Conservation (phyloP, 2,113 vertebrate species). For the Pachycephala philippinensis region DNA sequence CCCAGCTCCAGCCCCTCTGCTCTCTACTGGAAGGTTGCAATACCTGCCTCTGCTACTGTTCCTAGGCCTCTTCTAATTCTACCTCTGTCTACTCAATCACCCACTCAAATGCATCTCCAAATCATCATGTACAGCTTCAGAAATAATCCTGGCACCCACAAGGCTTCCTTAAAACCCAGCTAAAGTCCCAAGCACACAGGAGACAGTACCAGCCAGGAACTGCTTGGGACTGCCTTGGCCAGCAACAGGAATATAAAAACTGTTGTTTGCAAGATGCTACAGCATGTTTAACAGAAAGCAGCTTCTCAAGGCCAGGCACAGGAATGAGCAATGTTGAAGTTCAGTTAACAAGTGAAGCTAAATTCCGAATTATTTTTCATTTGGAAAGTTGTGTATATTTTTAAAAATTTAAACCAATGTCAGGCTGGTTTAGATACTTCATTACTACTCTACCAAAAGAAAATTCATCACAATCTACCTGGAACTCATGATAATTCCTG, state of each 20-base stretch:
- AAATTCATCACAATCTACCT: background rate
- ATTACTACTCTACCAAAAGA: background rate
- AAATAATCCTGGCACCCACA: background rate
- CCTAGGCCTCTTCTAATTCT: background rate
- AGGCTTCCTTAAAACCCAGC: background rate
- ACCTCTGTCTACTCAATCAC: background rate
- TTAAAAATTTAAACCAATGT: background rate
- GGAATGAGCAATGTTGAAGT: background rate
- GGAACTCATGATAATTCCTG: background rate
- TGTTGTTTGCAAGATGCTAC: background rate
- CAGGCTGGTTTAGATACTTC: background rate
- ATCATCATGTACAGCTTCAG: background rate
- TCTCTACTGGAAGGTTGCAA: background rate
- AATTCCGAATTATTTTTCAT: background rate
- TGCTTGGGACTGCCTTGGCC: background rate
- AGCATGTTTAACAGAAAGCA: background rate
- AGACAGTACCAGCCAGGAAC: background rate
- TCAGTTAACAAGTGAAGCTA: background rate
- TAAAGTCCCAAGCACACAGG: background rate
- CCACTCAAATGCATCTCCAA: background rate
- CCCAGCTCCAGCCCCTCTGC: background rate
- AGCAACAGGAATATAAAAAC: background rate
- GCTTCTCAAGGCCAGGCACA: background rate
- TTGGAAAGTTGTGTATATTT: background rate
- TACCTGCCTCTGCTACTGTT: background rate